Conservation (phyloP, 2,113 vertebrate species). For the Rhinoderma darwinii region DNA sequence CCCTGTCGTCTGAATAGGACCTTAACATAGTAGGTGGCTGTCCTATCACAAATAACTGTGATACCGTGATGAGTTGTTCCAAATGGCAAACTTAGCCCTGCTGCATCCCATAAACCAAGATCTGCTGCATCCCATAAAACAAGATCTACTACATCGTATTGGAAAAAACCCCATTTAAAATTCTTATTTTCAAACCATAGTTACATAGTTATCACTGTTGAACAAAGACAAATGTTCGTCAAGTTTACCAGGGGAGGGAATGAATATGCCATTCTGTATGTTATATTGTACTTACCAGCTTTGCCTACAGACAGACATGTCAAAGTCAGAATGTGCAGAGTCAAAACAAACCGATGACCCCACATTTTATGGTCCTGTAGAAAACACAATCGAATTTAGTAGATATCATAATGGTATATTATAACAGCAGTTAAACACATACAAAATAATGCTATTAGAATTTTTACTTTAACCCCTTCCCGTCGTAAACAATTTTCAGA, state of each 20-base stretch:
- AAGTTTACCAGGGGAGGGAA: too few species aligned
- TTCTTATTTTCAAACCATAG: not conserved
- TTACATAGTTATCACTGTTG: too few species aligned
- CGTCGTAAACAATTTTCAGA: too few species aligned
- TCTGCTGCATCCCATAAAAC: not conserved
- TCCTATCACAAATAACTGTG: not conserved
- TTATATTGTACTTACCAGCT: constrained; percentile 25
- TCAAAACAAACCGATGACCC: not conserved
- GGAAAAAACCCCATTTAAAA: not conserved
- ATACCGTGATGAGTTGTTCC: not conserved
- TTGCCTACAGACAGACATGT: not conserved
- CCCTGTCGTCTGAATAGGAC: too few species aligned
- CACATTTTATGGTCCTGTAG: constrained; percentile 22
- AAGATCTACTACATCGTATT: not conserved
- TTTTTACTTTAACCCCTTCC: not conserved
- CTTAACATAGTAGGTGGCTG: too few species aligned
- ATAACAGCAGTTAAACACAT: not conserved
- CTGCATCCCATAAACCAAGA: not conserved
- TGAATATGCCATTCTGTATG: too few species aligned
- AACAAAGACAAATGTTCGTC: too few species aligned
- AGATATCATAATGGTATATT: not conserved
- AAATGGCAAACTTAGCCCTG: not conserved
- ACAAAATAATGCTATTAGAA: not conserved
- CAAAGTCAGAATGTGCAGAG: constrained; percentile 1
- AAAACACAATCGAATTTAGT: not conserved